Percentiles rank a stretch among this genome's conserved stretches.
Conservation (phyloP, 2,113 vertebrate genomes). For the human (Homo sapiens) region GRCh38 chr6:1593501-1594000, state of each 20-base stretch:
- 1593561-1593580: background rate
- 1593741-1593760: conserved; percentile 57
- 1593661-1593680: conserved; percentile 42
- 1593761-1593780: conserved; percentile 53
- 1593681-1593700: conserved; percentile 51
- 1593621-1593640: background rate
- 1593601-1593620: background rate
- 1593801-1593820: conserved; percentile 56
- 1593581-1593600: background rate
- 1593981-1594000: conserved; percentile 23
- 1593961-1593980: conserved; percentile 62
- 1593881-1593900: conserved; percentile 63
- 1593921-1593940: conserved; percentile 77
- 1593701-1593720: background rate
- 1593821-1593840: conserved; percentile 35
- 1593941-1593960: conserved; percentile 65
- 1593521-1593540: background rate
- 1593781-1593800: conserved; percentile 44
- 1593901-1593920: conserved; percentile 78
- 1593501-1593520: conserved; percentile 58
- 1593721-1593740: background rate
- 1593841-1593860: background rate
- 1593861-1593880: conserved; percentile 65
- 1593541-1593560: background rate
- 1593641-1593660: background rate